Evolutionary conservation across 2,888 invertebrate species (phyloP), one percentile per base, ranked within the genome.

Genomic region (Ichneumon xanthorius): DNA sequence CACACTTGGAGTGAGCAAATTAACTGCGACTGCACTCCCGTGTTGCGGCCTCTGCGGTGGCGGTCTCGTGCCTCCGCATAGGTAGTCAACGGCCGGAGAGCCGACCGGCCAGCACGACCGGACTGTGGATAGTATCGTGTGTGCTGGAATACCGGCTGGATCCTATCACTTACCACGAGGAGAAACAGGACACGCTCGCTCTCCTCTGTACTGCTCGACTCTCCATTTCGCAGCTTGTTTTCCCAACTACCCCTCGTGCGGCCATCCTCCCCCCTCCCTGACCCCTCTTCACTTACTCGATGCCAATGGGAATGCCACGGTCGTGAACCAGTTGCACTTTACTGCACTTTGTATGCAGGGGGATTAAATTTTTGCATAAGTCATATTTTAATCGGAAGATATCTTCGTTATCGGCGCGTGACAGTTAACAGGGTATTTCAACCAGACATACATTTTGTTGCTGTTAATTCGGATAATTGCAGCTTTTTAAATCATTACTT

Each of bases 11-110:
- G 93, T 92, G 93, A 91, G 92, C 93, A 93, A 93, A 93, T 94
- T 94, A 95, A 92, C 94, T 95, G 94, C 93, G 91, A 94, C 95
- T 92, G 92, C 93, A 92, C 89, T 90, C 88, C 90, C 90, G 91
- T 90, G 91, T 93, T 93, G 92, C 88, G 93, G 93, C 90, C 89
- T 73, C 77, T 91, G 92, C 88, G 92, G 92, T 89, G 82, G 86
- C 82, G 87, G 87, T 84, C 86, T 84, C 87, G 82, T 85, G 88
- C 84, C 67, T 80, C 48, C 80, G 82, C 78, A 85, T 83, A 81
- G 75, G 84, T 86, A 94, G 61, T 33, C 94, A 72, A 48, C 33
- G 37, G 63, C 68, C 7, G 33, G 61, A 55, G 70, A 70, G 58
- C 50, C 50, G 30, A 79, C 61, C 40, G 58, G 48, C 76, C 76